Conservation (phyloP, 2,797 vertebrate species). For the Sciurus vulgaris region DNA sequence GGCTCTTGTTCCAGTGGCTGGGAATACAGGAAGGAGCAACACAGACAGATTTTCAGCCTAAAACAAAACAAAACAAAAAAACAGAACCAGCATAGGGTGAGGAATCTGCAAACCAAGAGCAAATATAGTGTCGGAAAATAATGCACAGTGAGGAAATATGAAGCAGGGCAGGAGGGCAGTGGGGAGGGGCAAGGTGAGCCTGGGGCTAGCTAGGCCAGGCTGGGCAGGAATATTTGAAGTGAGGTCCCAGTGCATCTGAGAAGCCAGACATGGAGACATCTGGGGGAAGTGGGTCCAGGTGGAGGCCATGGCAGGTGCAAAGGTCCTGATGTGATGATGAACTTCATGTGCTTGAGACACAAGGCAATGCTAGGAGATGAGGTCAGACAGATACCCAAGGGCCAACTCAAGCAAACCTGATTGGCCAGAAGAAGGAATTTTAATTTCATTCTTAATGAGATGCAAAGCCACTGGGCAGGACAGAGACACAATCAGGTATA, state of each 20-base stretch:
- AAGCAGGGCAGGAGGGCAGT: neutral
- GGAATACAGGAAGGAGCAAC: neutral
- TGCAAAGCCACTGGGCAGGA: neutral
- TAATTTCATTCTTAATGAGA: constrained; percentile 22
- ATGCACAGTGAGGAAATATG: neutral
- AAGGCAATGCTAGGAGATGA: neutral
- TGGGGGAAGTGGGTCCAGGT: neutral
- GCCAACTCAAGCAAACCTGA: neutral
- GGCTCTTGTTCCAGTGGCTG: neutral
- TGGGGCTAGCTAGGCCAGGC: neutral
- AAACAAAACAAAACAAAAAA: no score
- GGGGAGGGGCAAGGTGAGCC: neutral
- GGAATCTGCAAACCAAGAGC: neutral
- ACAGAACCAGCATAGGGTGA: neutral
- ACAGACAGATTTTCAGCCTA: neutral
- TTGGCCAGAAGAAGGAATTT: neutral
- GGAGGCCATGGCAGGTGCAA: neutral
- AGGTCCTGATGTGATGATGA: neutral
- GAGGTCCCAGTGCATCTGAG: neutral
- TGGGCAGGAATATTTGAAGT: neutral
- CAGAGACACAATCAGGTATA: neutral
- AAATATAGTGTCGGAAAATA: neutral
- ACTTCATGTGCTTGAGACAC: neutral
- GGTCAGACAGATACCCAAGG: neutral
- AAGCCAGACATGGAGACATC: neutral